phyloP scores from a whole-genome alignment of 1,140 invertebrate species.

The Adoxophyes honmai region DNA sequence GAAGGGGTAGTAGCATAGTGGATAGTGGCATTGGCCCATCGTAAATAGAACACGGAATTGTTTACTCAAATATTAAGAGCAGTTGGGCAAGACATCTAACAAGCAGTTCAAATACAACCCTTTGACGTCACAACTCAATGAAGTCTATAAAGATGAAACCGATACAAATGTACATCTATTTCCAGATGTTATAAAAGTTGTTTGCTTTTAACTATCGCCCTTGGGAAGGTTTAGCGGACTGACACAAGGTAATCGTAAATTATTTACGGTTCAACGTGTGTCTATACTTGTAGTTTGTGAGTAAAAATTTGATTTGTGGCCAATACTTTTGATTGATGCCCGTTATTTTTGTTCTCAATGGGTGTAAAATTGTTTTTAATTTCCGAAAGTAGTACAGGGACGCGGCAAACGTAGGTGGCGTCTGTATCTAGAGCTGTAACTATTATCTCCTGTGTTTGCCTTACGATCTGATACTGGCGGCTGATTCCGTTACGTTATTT shows the following conservation, averaged over 20 bases:
- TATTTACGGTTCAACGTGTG: constrained; percentile 38
- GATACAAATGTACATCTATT: constrained; percentile 43
- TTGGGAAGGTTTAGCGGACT: constrained; percentile 46
- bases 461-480: not conserved
- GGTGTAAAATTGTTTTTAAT: constrained; percentile 1
- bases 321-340: constrained; percentile 37
- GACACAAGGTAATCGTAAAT: constrained; percentile 35
- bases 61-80: constrained; percentile 15
- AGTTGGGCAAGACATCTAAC: constrained; percentile 2
- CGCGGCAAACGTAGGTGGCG: not conserved
- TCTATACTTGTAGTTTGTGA: constrained; percentile 43
- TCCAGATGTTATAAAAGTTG: constrained; percentile 46
- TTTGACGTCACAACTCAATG: constrained; percentile 47
- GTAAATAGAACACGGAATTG: constrained; percentile 2
- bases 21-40: too few species aligned
- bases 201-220: constrained; percentile 51
- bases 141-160: constrained; percentile 49
- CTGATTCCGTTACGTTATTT: too few species aligned
- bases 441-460: constrained; percentile 8
- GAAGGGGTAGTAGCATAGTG: too few species aligned
- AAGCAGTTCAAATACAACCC: constrained; percentile 12
- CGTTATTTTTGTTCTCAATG: constrained; percentile 8
- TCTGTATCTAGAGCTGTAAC: not conserved
- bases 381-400: constrained; percentile 13
- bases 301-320: constrained; percentile 36